Conservation (phyloP, 2,113 vertebrate species). For the Plectropomus leopardus region DNA sequence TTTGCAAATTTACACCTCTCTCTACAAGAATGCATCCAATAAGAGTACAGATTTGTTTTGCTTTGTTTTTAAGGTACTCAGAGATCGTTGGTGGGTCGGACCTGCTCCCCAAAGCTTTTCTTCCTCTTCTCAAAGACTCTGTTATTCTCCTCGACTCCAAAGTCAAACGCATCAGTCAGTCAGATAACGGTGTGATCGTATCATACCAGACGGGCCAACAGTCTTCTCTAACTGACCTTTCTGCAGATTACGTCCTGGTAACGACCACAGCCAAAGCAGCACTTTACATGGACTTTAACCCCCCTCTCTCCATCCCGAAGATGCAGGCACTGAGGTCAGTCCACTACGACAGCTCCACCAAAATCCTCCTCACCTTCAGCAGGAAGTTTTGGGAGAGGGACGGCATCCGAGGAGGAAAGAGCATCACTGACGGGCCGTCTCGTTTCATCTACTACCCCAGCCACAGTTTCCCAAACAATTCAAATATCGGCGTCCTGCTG, state of each 20-base stretch:
- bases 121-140: constrained; percentile 38
- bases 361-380: constrained; percentile 83
- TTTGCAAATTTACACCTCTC: too few species aligned
- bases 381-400: constrained; percentile 85
- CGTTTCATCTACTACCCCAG: constrained; percentile 88
- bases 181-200: constrained; percentile 17
- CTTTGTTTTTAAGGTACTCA: background rate
- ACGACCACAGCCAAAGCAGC: constrained; percentile 84
- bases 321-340: constrained; percentile 76
- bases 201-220: background rate
- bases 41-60: background rate
- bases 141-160: constrained; percentile 63
- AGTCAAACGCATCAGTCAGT: constrained; percentile 40
- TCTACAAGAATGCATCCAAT: background rate
- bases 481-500: constrained; percentile 69
- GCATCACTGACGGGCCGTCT: constrained; percentile 81
- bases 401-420: constrained; percentile 63
- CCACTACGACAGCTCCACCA: constrained; percentile 83
- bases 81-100: constrained; percentile 78
- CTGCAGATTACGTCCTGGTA: constrained; percentile 73
- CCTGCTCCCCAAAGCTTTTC: constrained; percentile 54
- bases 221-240: background rate
- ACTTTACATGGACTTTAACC: constrained; percentile 80
- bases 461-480: constrained; percentile 75
- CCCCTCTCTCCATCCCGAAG: constrained; percentile 73